Conservation (phyloP, 2,888 invertebrate genomes). For the Chalcis sispes region DNA sequence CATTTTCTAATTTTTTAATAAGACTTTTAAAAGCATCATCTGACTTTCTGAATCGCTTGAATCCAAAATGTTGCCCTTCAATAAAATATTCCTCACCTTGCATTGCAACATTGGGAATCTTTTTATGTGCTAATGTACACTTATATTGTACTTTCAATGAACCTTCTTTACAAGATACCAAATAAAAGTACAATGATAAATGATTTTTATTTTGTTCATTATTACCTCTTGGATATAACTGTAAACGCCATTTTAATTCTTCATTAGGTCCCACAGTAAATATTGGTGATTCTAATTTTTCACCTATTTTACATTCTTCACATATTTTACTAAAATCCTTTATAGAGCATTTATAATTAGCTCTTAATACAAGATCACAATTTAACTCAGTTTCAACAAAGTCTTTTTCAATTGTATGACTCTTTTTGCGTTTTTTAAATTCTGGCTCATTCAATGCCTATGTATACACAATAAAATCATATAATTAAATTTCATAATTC, state of each 20-base stretch:
- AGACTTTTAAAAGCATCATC: not conserved
- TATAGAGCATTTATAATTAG: slow-evolving; percentile 22
- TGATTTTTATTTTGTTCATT: slow-evolving; percentile 9
- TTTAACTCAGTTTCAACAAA: slow-evolving; percentile 3
- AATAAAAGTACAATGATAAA: slow-evolving; percentile 4
- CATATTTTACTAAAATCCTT: slow-evolving; percentile 14
- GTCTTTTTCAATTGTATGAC: not conserved
- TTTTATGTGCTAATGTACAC: not conserved
- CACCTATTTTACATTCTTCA: not conserved
- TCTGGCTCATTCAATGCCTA: slow-evolving; percentile 4
- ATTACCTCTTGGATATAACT: slow-evolving; percentile 17
- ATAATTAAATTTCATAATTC: too few species aligned
- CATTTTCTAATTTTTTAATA: too few species aligned
- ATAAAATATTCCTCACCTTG: not conserved
- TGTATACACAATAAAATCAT: too few species aligned
- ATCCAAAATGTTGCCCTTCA: not conserved
- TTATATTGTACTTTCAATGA: not conserved
- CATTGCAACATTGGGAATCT: not conserved
- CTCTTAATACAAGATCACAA: not conserved
- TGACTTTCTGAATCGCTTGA: not conserved
- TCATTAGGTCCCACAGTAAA: slow-evolving; percentile 18
- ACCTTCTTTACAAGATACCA: slow-evolving; percentile 24
- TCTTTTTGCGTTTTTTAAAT: not conserved
- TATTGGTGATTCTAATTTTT: slow-evolving; percentile 18
- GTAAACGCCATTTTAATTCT: slow-evolving; percentile 22